These are phyloP conservation scores for Cheilosia grossa DNA, from an alignment of 2,888 invertebrate genomes.

Conservation along the genomic window DNA sequence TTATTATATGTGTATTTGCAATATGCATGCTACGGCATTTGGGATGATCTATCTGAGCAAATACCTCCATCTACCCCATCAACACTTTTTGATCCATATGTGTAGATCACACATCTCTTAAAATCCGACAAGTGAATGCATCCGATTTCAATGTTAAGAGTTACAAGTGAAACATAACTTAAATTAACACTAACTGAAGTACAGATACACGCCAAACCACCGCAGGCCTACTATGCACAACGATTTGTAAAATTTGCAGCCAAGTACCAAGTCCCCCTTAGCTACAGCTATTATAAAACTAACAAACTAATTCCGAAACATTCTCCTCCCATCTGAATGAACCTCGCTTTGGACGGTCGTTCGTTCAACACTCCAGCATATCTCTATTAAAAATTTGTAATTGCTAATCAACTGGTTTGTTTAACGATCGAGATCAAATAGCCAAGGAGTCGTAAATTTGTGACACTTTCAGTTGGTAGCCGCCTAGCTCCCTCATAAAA, in stretches of 20 bases:
- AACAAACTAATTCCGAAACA: conserved; percentile 54
- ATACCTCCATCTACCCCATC: too few species aligned
- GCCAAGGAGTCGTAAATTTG: conserved; percentile 65
- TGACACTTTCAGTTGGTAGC: conserved; percentile 62
- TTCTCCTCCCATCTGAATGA: background rate
- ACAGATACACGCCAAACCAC: conserved; percentile 10
- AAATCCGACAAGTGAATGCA: background rate
- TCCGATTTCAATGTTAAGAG: background rate
- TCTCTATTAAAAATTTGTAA: conserved; percentile 72
- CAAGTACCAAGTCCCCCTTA: conserved; percentile 28
- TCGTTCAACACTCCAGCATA: conserved; percentile 1
- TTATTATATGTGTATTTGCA: too few species aligned
- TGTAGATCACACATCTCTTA: too few species aligned
- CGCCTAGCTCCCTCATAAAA: conserved; percentile 27
- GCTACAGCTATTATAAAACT: conserved; percentile 59
- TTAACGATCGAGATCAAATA: conserved; percentile 70
- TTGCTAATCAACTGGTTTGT: conserved; percentile 73
- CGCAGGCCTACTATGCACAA: conserved; percentile 45
- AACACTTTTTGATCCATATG: too few species aligned
- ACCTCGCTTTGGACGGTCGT: background rate
- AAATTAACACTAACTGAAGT: conserved; percentile 45
- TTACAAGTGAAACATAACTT: conserved; percentile 54
- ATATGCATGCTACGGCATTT: too few species aligned
- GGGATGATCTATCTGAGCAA: too few species aligned
- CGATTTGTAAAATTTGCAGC: conserved; percentile 58